A percentile compares a stretch with the other conserved stretches of the same genome.
Conservation (phyloP, 1,140 invertebrate genomes). For the Drosophila bipectinata region DNA sequence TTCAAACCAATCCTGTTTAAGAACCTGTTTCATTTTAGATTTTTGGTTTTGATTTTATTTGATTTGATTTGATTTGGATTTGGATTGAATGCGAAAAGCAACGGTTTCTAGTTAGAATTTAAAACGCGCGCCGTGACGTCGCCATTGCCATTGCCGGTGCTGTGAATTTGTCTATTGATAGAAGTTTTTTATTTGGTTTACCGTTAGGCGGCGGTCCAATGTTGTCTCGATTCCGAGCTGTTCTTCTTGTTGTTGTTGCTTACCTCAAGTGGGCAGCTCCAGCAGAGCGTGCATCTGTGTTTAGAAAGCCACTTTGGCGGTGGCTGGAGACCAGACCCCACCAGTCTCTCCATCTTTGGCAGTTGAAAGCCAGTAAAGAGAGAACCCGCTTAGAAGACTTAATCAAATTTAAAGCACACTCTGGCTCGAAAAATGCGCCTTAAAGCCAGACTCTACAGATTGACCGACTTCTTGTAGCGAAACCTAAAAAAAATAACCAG, state of each 20-base stretch:
- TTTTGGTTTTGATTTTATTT: slow-evolving; percentile 42
- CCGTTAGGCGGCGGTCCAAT: slow-evolving; percentile 62
- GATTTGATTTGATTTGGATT: slow-evolving; percentile 28
- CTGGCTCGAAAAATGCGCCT: slow-evolving; percentile 16
- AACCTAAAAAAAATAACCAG: slow-evolving; percentile 29
- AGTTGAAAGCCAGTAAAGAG: neutral
- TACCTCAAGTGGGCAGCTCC: slow-evolving; percentile 59
- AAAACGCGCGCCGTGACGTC: slow-evolving; percentile 70
- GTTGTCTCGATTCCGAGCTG: slow-evolving; percentile 14
- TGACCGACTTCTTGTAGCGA: slow-evolving; percentile 72
- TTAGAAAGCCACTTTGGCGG: slow-evolving; percentile 71
- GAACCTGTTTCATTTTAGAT: slow-evolving; percentile 54
- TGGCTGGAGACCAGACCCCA: slow-evolving; percentile 22
- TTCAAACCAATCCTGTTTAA: slow-evolving; percentile 41
- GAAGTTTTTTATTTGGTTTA: slow-evolving; percentile 73
- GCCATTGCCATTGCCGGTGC: slow-evolving; percentile 18
- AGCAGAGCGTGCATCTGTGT: slow-evolving; percentile 65
- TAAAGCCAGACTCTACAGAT: slow-evolving; percentile 32
- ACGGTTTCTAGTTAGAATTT: slow-evolving; percentile 61
- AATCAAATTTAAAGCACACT: slow-evolving; percentile 69
- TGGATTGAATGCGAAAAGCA: slow-evolving; percentile 39
- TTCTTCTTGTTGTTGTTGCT: slow-evolving; percentile 34
- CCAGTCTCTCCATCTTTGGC: slow-evolving; percentile 27
- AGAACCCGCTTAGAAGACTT: slow-evolving; percentile 47
- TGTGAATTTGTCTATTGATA: slow-evolving; percentile 52